Conservation (phyloP, 2,113 vertebrate genomes). For the Malaclemys terrapin region DNA sequence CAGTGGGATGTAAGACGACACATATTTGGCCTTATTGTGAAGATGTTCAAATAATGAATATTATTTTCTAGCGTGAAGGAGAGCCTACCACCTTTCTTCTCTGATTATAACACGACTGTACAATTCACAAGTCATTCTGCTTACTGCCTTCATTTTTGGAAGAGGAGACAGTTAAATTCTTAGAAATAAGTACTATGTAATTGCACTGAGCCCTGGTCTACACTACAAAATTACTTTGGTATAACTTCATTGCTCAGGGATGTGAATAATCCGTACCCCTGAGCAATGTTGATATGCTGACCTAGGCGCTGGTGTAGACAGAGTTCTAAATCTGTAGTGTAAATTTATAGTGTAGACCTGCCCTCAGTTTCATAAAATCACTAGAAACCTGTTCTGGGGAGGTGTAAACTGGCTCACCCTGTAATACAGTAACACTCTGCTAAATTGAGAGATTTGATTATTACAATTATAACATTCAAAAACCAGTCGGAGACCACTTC, state of each 20-base stretch:
- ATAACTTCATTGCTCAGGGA: too few relatives aligned
- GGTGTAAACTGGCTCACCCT: neutral
- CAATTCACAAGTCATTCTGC: neutral
- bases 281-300: too few relatives aligned
- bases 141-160: neutral
- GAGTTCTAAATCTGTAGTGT: too few relatives aligned
- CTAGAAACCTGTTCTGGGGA: neutral
- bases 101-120: neutral
- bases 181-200: neutral
- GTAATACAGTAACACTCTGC: rapidly evolving
- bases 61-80: neutral
- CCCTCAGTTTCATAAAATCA: neutral
- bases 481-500: too few relatives aligned
- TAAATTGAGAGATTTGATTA: neutral
- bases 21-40: neutral
- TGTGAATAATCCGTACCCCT: too few relatives aligned
- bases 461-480: neutral
- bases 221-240: too few relatives aligned
- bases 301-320: too few relatives aligned
- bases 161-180: neutral
- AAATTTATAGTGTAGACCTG: too few relatives aligned
- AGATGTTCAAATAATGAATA: neutral
- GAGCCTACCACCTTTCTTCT: neutral
- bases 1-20: neutral
- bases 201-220: neutral